phyloP scores from a whole-genome alignment of 2,113 vertebrate species.

The Orientallactaga bullata region DNA sequence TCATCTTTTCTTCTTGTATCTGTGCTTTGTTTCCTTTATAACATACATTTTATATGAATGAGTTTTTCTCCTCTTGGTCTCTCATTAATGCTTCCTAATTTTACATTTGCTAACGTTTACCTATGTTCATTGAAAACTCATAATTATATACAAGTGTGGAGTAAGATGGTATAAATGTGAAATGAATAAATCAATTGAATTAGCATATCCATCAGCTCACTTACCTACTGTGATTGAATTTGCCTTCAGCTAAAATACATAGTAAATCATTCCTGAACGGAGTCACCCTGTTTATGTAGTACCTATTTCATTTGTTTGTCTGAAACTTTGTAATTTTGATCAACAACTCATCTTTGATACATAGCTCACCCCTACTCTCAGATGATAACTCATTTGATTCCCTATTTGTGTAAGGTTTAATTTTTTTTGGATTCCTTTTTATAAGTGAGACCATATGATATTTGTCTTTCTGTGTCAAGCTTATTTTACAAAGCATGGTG shows the following conservation, averaged over 20 bases:
- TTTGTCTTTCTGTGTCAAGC: background rate
- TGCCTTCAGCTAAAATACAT: background rate
- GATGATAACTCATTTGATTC: background rate
- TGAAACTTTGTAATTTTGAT: background rate
- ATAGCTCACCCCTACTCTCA: background rate
- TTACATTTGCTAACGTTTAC: background rate
- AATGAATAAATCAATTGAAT: background rate
- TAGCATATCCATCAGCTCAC: background rate
- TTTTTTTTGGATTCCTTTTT: background rate
- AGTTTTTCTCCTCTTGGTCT: background rate
- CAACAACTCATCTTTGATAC: background rate
- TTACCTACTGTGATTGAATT: background rate
- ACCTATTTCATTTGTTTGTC: no score
- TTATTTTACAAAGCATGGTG: background rate
- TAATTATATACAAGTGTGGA: background rate
- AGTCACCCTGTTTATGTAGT: background rate
- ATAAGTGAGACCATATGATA: background rate
- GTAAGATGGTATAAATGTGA: background rate
- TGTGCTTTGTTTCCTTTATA: background rate
- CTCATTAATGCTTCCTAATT: background rate
- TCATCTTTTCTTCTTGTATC: background rate
- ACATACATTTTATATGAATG: background rate
- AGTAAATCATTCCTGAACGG: background rate
- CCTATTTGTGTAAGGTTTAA: background rate
- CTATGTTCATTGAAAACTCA: background rate